Evolutionary conservation across 2,888 invertebrate species (phyloP).

Genomic region (Eugnorisma glareosa): DNA sequence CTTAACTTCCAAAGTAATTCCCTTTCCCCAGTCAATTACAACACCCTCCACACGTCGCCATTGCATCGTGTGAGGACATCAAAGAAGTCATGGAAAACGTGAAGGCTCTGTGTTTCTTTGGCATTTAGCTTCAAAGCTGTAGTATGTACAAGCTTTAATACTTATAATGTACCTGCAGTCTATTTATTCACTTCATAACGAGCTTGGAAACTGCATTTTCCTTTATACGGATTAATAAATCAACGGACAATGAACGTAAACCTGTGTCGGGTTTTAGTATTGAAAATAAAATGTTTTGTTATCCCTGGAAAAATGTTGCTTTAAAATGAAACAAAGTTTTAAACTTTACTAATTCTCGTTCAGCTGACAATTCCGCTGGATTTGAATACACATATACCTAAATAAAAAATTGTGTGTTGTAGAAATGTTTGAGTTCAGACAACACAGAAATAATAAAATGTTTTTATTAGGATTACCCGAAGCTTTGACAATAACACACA

Average conservation of each 20-base stretch:
- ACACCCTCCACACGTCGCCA: constrained; percentile 34
- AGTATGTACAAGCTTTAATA: constrained; percentile 19
- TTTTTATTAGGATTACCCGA: constrained; percentile 31
- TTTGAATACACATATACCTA: constrained; percentile 7
- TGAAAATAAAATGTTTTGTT: constrained; percentile 35
- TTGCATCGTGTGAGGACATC: constrained; percentile 30
- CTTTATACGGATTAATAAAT: constrained; percentile 41
- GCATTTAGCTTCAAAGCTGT: constrained; percentile 22
- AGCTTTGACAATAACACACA: constrained; percentile 23
- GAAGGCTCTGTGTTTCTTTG: constrained; percentile 11
- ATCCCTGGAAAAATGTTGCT: background rate
- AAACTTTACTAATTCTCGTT: constrained; percentile 19
- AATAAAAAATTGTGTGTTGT: background rate
- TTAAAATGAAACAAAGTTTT: constrained; percentile 17
- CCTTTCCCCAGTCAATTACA: constrained; percentile 47
- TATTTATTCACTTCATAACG: constrained; percentile 30
- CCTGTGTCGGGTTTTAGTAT: constrained; percentile 22
- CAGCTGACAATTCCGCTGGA: background rate
- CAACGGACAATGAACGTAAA: constrained; percentile 33
- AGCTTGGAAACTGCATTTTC: constrained; percentile 28
- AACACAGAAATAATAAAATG: constrained; percentile 5
- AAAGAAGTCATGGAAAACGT: constrained; percentile 27
- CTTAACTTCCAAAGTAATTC: constrained; percentile 46
- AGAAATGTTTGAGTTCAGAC: constrained; percentile 9
- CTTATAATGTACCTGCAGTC: constrained; percentile 9